Evolutionary conservation across 2,797 vertebrate genomes (phyloP).

Genomic region (Hirundo rustica): DNA sequence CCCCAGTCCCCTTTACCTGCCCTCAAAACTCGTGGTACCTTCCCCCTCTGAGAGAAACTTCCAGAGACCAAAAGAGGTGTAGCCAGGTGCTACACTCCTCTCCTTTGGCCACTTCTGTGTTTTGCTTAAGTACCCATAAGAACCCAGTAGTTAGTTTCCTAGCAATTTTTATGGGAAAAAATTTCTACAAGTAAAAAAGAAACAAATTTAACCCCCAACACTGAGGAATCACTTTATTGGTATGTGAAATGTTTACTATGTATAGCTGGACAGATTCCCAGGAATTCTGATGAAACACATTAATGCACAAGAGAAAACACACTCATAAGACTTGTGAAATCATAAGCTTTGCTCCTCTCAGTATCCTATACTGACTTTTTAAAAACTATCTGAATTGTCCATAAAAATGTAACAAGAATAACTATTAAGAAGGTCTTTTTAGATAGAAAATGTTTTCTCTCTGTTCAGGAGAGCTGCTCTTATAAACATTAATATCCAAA

Average conservation of each 20-base stretch:
- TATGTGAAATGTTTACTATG: constrained; percentile 43
- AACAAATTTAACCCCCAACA: not conserved
- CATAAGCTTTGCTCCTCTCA: not conserved
- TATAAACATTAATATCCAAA: not conserved
- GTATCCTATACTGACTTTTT: not conserved
- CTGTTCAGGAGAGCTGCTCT: not conserved
- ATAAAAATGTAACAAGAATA: not conserved
- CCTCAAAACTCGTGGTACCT: not conserved
- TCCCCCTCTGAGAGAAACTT: not conserved
- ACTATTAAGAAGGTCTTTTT: not conserved
- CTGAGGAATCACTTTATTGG: constrained; percentile 24
- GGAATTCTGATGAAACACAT: constrained; percentile 27
- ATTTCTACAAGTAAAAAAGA: not conserved
- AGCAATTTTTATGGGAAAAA: not conserved
- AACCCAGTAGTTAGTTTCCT: not conserved
- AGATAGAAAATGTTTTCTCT: not conserved
- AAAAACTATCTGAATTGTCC: not conserved
- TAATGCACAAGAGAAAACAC: not conserved
- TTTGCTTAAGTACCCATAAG: not conserved
- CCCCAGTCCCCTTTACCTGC: not conserved
- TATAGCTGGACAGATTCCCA: not conserved
- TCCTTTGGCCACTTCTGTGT: not conserved
- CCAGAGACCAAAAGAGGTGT: no score
- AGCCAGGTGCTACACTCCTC: no score
- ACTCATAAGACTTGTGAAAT: not conserved